phyloP scores from a whole-genome alignment of 1,140 invertebrate species.

The Papilio polytes region DNA sequence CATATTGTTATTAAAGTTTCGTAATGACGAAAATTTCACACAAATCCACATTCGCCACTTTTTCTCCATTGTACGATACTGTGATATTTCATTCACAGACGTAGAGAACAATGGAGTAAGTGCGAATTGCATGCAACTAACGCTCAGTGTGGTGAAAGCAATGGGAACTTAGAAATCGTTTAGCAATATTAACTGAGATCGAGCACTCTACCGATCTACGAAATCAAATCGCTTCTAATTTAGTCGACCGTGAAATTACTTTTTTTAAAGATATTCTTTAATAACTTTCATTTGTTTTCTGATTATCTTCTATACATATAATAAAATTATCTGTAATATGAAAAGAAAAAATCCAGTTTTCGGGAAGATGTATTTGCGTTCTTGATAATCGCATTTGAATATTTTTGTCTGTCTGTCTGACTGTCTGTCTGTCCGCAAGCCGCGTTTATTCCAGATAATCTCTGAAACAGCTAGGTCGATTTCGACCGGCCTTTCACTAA shows the following conservation, averaged over 20 bases:
- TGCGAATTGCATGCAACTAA: constrained; percentile 57
- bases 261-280: constrained; percentile 32
- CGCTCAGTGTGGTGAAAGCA: constrained; percentile 69
- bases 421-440: no score
- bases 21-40: constrained; percentile 25
- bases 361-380: no score
- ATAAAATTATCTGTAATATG: no score
- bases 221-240: constrained; percentile 51
- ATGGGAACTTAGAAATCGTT: constrained; percentile 71
- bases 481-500: no score
- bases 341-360: no score
- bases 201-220: constrained; percentile 42
- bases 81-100: constrained; percentile 43
- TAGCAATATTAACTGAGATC: constrained; percentile 59
- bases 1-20: constrained; percentile 25
- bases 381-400: no score
- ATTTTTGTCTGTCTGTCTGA: no score
- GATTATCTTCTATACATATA: no score
- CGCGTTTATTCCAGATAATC: no score
- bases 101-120: constrained; percentile 64
- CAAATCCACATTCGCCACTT: constrained; percentile 25
- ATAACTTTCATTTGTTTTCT: background rate
- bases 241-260: constrained; percentile 28
- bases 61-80: constrained; percentile 34
- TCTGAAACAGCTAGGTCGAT: no score